Percentiles rank a stretch among this genome's conserved stretches.
Evolutionary conservation across 2,888 invertebrate species (phyloP).

Genomic region (Chrysolina americana): DNA sequence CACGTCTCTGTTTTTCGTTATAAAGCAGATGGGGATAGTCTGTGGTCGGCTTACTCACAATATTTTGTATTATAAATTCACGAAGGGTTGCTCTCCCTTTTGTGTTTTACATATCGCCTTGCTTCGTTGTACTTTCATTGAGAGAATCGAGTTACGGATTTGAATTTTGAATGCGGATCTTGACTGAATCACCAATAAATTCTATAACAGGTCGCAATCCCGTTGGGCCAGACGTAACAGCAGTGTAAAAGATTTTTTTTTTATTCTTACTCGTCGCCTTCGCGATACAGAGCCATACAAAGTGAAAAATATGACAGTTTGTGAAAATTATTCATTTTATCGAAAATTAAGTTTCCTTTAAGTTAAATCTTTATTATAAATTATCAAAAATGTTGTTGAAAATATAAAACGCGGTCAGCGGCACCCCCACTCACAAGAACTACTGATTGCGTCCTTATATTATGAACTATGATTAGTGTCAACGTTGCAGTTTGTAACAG

Average conservation of each 20-base stretch:
- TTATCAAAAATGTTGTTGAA: too few relatives aligned
- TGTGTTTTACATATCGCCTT: slow-evolving; percentile 25
- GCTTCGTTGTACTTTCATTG: slow-evolving; percentile 19
- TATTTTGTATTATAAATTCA: slow-evolving; percentile 59
- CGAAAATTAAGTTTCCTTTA: too few relatives aligned
- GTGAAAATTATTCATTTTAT: too few relatives aligned
- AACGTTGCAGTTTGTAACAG: too few relatives aligned
- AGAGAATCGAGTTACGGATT: slow-evolving; percentile 28
- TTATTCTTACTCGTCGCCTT: not conserved
- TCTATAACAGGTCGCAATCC: slow-evolving; percentile 1
- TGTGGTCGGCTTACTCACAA: slow-evolving; percentile 55
- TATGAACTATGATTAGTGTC: too few relatives aligned
- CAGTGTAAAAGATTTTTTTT: not conserved
- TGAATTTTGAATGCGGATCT: slow-evolving; percentile 27
- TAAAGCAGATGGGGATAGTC: slow-evolving; percentile 52
- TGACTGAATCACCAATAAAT: slow-evolving; percentile 18
- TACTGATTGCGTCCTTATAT: too few relatives aligned
- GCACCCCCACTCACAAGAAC: too few relatives aligned
- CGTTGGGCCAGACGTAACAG: not conserved
- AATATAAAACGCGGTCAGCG: too few relatives aligned
- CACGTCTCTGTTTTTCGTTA: slow-evolving; percentile 35
- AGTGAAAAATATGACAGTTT: too few relatives aligned
- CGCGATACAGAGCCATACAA: not conserved
- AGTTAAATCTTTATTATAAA: too few relatives aligned
- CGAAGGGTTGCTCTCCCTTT: slow-evolving; percentile 37